Conservation (phyloP, 2,797 vertebrate species). For the Furcifer pardalis region DNA sequence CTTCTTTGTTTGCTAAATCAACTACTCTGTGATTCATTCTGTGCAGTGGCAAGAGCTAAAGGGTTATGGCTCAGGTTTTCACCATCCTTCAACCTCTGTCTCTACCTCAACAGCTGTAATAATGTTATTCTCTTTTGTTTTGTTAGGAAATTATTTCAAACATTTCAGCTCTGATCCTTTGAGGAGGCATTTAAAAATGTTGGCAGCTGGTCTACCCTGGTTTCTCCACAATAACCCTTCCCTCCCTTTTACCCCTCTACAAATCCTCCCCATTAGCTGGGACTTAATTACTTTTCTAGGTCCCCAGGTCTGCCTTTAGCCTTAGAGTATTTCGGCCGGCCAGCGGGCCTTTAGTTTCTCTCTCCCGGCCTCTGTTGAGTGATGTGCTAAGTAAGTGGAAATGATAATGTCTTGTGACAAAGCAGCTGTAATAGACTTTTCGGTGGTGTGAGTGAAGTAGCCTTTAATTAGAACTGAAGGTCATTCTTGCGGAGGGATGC, state of each 20-base stretch:
- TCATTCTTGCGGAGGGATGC: slow-evolving; percentile 10
- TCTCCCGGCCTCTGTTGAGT: neutral
- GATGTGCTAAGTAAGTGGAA: slow-evolving; percentile 18
- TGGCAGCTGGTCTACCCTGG: slow-evolving; percentile 56
- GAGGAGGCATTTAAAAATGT: slow-evolving; percentile 58
- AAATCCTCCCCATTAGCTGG: neutral
- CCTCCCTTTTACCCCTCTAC: neutral
- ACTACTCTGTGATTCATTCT: too few species aligned
- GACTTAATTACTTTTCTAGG: neutral
- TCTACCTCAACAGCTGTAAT: slow-evolving; percentile 67
- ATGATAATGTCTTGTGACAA: slow-evolving; percentile 36
- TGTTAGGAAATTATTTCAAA: slow-evolving; percentile 60
- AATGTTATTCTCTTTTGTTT: slow-evolving; percentile 68
- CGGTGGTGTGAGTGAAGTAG: slow-evolving; percentile 29
- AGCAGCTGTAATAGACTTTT: slow-evolving; percentile 40
- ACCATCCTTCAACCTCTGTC: slow-evolving; percentile 55
- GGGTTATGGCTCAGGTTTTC: slow-evolving; percentile 24
- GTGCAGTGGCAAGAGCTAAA: too few species aligned
- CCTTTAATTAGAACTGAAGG: slow-evolving; percentile 15
- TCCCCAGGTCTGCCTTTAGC: slow-evolving; percentile 3
- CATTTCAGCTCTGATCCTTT: slow-evolving; percentile 56
- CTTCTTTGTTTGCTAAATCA: neutral
- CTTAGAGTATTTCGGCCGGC: neutral
- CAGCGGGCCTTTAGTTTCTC: neutral
- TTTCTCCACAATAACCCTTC: neutral